A percentile compares a stretch with the other conserved stretches of the same genome.
These are phyloP conservation scores for Hemibagrus wyckioides DNA, from an alignment of 2,113 vertebrate species.

Conservation along the genomic window DNA sequence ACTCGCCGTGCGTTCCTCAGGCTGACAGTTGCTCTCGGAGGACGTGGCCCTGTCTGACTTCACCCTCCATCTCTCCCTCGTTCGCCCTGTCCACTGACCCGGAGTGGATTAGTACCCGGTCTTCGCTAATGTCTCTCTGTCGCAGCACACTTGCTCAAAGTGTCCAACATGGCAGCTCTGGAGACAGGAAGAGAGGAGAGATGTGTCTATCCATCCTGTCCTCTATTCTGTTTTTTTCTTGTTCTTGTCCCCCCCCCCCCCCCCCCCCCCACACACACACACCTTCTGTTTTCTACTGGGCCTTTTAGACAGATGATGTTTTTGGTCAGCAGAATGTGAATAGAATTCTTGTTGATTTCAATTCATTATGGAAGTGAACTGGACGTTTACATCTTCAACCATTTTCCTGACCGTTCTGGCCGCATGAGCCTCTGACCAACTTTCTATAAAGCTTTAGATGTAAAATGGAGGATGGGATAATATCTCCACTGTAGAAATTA, in stretches of 20 bases:
- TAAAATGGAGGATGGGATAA: neutral
- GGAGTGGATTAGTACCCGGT: conserved; percentile 74
- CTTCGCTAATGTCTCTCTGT: conserved; percentile 74
- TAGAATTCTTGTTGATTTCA: neutral
- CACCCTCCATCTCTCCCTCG: conserved; percentile 55
- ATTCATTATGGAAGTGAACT: neutral
- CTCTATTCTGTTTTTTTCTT: conserved; percentile 17
- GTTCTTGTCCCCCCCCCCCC: no score
- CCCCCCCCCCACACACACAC: no score
- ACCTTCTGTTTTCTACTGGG: neutral
- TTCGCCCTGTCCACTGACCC: conserved; percentile 77
- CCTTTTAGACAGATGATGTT: neutral
- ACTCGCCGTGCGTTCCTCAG: conserved; percentile 15
- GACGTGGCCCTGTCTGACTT: conserved; percentile 53
- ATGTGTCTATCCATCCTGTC: conserved; percentile 16
- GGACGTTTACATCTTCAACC: conserved; percentile 1
- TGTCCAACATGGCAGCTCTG: conserved; percentile 66
- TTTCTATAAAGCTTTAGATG: neutral
- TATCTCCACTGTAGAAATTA: neutral
- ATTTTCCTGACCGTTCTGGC: no score
- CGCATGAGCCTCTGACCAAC: neutral
- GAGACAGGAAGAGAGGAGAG: conserved; percentile 59
- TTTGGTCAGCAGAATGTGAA: neutral
- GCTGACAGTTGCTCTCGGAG: conserved; percentile 48
- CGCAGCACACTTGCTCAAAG: conserved; percentile 71